Conservation (phyloP, 1,140 invertebrate species). For the Macrobrachium rosenbergii region DNA sequence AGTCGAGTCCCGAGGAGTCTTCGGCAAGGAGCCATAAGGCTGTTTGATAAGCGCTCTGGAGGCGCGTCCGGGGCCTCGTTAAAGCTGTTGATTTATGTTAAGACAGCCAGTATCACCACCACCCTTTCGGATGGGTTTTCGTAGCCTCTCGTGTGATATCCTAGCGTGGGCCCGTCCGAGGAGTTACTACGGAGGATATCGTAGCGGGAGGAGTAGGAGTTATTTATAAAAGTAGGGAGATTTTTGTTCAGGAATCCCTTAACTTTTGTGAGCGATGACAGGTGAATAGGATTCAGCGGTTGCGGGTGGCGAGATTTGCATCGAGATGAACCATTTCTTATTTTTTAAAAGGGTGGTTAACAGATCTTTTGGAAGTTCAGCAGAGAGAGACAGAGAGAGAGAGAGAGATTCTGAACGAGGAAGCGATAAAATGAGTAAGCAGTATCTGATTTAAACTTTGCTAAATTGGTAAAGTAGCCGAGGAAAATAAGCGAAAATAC, state of each 20-base stretch:
- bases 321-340: too few species aligned
- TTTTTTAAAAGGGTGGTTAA: background rate
- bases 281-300: background rate
- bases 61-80: constrained; percentile 33
- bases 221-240: background rate
- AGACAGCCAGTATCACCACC: constrained; percentile 62
- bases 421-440: background rate
- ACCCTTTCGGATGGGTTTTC: constrained; percentile 57
- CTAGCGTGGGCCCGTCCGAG: constrained; percentile 36
- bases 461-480: background rate
- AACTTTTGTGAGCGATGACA: background rate
- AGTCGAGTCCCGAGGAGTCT: constrained; percentile 1
- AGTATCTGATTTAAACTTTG: too few species aligned
- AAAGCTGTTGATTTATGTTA: constrained; percentile 63
- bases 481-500: background rate
- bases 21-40: background rate
- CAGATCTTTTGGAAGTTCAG: background rate
- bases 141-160: constrained; percentile 58
- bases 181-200: background rate
- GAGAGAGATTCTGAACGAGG: background rate
- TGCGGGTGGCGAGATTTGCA: background rate
- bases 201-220: background rate
- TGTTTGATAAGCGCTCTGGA: background rate
- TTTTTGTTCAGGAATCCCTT: background rate
- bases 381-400: background rate